Conservation (phyloP, 2,888 invertebrate species). For the Gastrophysa polygoni region DNA sequence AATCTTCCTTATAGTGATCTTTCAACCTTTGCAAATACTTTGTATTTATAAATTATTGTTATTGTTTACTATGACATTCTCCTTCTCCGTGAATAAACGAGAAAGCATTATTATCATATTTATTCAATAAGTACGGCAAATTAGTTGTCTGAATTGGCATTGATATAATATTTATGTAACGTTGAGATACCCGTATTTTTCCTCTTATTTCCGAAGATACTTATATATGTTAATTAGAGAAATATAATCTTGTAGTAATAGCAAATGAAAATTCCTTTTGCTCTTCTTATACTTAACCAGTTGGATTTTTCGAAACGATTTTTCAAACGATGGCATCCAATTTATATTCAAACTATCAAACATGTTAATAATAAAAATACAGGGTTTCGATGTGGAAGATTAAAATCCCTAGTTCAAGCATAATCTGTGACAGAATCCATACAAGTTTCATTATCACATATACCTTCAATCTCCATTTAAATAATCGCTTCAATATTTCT, state of each 20-base stretch:
- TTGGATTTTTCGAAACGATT: slow-evolving; percentile 33
- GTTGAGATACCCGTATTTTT: slow-evolving; percentile 34
- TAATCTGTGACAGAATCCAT: slow-evolving; percentile 47
- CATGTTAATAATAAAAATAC: slow-evolving; percentile 25
- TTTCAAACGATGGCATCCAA: slow-evolving; percentile 34
- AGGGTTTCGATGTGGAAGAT: slow-evolving; percentile 26
- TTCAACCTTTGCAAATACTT: neutral
- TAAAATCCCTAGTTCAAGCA: slow-evolving; percentile 32
- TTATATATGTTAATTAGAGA: slow-evolving; percentile 35
- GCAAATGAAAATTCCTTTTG: slow-evolving; percentile 30
- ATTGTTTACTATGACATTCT: neutral
- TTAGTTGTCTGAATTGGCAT: slow-evolving; percentile 26
- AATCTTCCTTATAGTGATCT: neutral
- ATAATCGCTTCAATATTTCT: slow-evolving; percentile 55
- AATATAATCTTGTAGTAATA: slow-evolving; percentile 36
- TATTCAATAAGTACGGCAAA: slow-evolving; percentile 23
- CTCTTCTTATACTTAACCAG: slow-evolving; percentile 21
- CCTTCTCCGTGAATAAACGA: slow-evolving; percentile 12
- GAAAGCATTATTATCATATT: slow-evolving; percentile 27
- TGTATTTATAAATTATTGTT: neutral
- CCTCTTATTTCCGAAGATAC: slow-evolving; percentile 32
- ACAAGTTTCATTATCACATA: slow-evolving; percentile 49
- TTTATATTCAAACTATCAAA: slow-evolving; percentile 30
- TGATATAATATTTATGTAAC: slow-evolving; percentile 33
- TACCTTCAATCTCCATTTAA: slow-evolving; percentile 55